Percentiles rank a stretch among this genome's conserved stretches.
phyloP scores from a whole-genome alignment of 2,797 vertebrate species.

The Anniella stebbinsi region DNA sequence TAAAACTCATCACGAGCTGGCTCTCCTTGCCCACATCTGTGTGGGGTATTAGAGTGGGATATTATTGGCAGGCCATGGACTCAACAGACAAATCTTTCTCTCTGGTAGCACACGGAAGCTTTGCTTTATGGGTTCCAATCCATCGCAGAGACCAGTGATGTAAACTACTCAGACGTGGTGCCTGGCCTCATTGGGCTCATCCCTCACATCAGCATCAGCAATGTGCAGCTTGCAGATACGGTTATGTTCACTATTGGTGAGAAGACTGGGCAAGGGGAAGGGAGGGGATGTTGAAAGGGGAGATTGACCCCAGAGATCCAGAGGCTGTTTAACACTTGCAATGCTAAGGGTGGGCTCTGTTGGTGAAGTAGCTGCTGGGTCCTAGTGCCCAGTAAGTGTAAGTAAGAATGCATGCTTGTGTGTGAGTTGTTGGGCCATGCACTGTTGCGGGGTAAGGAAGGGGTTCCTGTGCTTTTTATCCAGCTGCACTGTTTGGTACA shows the following conservation, averaged over 20 bases:
- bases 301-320: background rate
- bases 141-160: constrained; percentile 97
- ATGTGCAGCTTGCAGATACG: constrained; percentile 95
- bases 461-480: background rate
- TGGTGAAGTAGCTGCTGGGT: background rate
- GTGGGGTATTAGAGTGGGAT: background rate
- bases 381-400: background rate
- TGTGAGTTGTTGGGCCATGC: background rate
- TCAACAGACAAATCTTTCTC: constrained; percentile 19
- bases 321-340: background rate
- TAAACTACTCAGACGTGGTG: constrained; percentile 98
- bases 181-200: constrained; percentile 97
- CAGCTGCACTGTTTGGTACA: background rate
- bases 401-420: background rate
- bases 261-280: constrained; percentile 31
- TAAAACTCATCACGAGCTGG: background rate
- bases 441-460: background rate
- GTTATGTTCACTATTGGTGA: constrained; percentile 99
- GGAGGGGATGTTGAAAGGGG: background rate
- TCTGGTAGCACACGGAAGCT: constrained; percentile 92
- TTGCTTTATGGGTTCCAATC: constrained; percentile 98
- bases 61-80: background rate
- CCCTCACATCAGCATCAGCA: constrained; percentile 97
- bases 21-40: background rate
- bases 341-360: background rate